These are phyloP conservation scores for Dendrocopos noguchii DNA, from an alignment of 2,113 vertebrate species.

Conservation along the genomic window DNA sequence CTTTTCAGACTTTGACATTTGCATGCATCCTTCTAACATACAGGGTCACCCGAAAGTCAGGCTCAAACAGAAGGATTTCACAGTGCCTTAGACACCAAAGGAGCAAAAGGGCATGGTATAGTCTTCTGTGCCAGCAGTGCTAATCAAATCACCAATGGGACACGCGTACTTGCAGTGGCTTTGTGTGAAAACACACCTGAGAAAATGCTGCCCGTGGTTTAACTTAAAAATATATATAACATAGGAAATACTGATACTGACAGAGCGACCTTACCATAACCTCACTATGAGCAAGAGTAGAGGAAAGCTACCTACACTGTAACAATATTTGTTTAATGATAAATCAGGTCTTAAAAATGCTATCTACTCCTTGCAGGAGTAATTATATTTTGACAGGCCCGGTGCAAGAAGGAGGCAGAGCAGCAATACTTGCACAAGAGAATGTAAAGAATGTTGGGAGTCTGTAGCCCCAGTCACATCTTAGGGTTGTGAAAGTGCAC, in stretches of 20 bases:
- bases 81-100: not conserved
- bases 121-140: not conserved
- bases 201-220: not conserved
- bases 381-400: not conserved
- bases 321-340: conserved; percentile 8
- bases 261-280: not conserved
- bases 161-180: not conserved
- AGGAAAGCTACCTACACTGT: not conserved
- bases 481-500: not conserved
- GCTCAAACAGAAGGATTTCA: not conserved
- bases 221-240: not conserved
- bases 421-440: not conserved
- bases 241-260: not conserved
- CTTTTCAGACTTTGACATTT: not conserved
- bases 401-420: not conserved
- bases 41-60: not conserved
- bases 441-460: not conserved
- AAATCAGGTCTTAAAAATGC: not conserved
- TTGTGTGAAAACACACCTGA: not conserved
- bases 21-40: not conserved
- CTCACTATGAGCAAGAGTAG: not conserved
- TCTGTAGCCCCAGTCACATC: not conserved
- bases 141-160: not conserved
- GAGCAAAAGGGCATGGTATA: not conserved
- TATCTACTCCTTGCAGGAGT: not conserved